A percentile compares a stretch with the other conserved stretches of the same genome.
Conservation (phyloP, 2,888 invertebrate species). For the Hybos culiciformis region DNA sequence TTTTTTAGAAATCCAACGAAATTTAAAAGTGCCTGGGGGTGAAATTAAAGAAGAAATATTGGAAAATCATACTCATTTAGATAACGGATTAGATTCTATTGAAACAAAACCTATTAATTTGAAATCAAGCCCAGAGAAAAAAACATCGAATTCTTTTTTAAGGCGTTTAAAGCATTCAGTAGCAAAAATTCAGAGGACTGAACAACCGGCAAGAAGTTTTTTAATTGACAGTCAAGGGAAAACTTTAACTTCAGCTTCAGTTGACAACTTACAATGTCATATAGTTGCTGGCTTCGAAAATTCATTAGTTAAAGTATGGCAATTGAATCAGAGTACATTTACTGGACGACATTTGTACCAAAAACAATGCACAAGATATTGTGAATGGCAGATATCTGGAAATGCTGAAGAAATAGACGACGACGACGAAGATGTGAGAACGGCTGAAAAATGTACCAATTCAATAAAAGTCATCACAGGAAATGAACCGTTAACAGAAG, state of each 20-base stretch:
- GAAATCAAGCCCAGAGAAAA: constrained; percentile 1
- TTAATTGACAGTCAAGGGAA: constrained; percentile 17
- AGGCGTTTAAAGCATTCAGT: constrained; percentile 7
- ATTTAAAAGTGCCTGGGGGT: constrained; percentile 5
- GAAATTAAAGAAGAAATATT: constrained; percentile 12
- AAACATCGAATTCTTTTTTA: constrained; percentile 2
- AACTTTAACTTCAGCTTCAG: constrained; percentile 22
- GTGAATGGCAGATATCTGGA: constrained; percentile 29
- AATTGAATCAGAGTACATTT: constrained; percentile 27
- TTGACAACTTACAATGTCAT: constrained; percentile 31
- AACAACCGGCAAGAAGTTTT: constrained; percentile 12
- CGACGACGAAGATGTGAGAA: constrained; percentile 16
- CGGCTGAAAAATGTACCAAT: constrained; percentile 2
- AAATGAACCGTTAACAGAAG: constrained; percentile 20
- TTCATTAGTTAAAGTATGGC: constrained; percentile 32
- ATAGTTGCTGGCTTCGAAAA: constrained; percentile 31
- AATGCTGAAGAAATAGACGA: constrained; percentile 19
- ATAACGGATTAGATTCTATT: neutral
- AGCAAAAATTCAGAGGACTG: constrained; percentile 9
- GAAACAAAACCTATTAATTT: neutral
- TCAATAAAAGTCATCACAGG: constrained; percentile 12
- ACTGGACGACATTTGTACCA: constrained; percentile 28
- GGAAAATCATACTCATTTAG: constrained; percentile 4
- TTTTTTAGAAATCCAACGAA: constrained; percentile 10
- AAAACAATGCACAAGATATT: constrained; percentile 13